Percentiles rank a stretch among this genome's conserved stretches.
These are phyloP conservation scores for Semibalanus balanoides DNA, from an alignment of 1,140 invertebrate species.

Conservation along the genomic window DNA sequence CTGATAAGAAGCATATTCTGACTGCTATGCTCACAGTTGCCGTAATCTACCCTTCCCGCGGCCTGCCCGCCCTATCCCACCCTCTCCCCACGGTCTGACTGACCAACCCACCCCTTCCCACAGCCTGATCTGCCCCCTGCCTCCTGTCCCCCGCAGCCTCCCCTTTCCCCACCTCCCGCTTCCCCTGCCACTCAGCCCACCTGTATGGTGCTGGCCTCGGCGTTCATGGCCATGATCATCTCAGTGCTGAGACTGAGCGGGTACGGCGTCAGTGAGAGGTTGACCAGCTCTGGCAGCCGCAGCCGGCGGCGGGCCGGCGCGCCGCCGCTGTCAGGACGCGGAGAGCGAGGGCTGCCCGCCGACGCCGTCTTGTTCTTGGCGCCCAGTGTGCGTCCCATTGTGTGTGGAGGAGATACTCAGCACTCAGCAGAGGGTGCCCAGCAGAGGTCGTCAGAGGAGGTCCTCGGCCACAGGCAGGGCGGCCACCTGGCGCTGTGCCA, in stretches of 20 bases:
- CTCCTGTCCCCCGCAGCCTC: too few relatives aligned
- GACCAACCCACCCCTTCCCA: too few relatives aligned
- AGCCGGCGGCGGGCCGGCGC: neutral
- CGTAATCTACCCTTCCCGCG: too few relatives aligned
- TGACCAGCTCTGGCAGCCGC: neutral
- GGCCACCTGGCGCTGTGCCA: neutral
- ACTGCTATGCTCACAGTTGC: too few relatives aligned
- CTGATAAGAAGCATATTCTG: too few relatives aligned
- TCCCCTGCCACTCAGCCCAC: conserved; percentile 26
- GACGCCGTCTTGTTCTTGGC: neutral
- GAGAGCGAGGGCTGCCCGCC: neutral
- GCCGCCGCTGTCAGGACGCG: neutral
- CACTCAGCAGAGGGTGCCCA: too few relatives aligned
- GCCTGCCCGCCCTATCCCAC: too few relatives aligned
- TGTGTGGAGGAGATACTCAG: too few relatives aligned
- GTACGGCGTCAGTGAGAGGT: conserved; percentile 17
- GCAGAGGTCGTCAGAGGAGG: neutral
- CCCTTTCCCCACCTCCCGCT: too few relatives aligned
- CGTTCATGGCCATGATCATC: conserved; percentile 26
- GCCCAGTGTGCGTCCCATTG: neutral
- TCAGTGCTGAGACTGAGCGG: conserved; percentile 21
- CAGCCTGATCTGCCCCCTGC: too few relatives aligned
- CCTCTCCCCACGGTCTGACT: too few relatives aligned
- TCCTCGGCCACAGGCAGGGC: neutral
- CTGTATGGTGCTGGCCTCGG: conserved; percentile 57